Evolutionary conservation across 2,888 invertebrate species (phyloP).

Genomic region (Brachyopa scutellaris): DNA sequence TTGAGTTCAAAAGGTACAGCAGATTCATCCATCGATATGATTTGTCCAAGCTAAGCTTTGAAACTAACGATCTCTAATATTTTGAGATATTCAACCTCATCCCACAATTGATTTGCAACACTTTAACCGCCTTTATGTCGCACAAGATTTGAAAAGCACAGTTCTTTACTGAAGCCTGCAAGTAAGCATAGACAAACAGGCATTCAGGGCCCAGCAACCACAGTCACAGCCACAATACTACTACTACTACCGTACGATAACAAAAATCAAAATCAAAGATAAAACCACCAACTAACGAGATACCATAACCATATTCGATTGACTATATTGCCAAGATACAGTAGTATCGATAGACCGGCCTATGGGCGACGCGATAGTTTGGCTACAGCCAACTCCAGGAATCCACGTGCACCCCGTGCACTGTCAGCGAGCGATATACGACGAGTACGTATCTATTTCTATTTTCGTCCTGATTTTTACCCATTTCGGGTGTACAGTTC

Average conservation of each 20-base stretch:
- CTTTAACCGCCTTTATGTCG: too few species aligned
- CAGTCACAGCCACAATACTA: neutral
- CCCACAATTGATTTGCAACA: too few species aligned
- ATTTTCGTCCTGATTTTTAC: constrained; percentile 35
- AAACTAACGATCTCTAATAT: too few species aligned
- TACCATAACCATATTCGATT: constrained; percentile 68
- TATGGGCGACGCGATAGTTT: neutral
- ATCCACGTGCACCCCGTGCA: neutral
- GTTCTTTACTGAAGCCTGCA: too few species aligned
- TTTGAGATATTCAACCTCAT: too few species aligned
- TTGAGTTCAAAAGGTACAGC: too few species aligned
- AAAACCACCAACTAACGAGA: constrained; percentile 62
- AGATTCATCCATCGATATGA: too few species aligned
- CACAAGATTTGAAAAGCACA: too few species aligned
- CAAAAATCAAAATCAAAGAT: constrained; percentile 50
- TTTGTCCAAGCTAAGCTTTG: too few species aligned
- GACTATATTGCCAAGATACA: constrained; percentile 42
- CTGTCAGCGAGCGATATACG: constrained; percentile 34
- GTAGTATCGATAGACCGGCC: constrained; percentile 27
- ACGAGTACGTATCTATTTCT: too few species aligned
- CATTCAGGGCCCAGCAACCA: neutral
- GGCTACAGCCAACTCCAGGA: constrained; percentile 15
- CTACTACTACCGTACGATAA: constrained; percentile 7
- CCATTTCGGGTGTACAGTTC: constrained; percentile 38
- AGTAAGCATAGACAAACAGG: too few species aligned